Evolutionary conservation across 2,888 invertebrate species (phyloP).

Genomic region (Achlya flavicornis): DNA sequence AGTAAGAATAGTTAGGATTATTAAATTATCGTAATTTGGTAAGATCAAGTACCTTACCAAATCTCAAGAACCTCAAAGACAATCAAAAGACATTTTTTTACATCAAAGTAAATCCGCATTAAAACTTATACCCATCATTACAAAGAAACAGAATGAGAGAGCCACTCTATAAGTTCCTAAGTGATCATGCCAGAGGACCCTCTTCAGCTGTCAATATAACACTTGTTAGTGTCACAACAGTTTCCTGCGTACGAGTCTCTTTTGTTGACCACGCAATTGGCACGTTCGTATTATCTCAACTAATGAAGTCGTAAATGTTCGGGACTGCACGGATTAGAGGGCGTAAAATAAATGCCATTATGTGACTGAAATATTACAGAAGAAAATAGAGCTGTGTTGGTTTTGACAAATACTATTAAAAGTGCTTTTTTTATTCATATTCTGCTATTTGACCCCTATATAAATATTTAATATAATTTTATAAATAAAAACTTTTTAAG

Average conservation of each 20-base stretch:
- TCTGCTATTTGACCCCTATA: too few species aligned
- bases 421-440: too few species aligned
- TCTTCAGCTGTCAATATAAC: constrained; percentile 64
- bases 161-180: constrained; percentile 5
- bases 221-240: constrained; percentile 69
- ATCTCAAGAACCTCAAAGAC: not conserved
- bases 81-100: not conserved
- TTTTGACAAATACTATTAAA: not conserved
- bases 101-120: not conserved
- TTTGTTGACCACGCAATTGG: constrained; percentile 51
- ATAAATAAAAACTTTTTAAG: too few species aligned
- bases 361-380: not conserved
- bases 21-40: too few species aligned
- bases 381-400: not conserved
- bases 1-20: too few species aligned
- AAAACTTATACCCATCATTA: not conserved
- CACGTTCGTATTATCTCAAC: constrained; percentile 11
- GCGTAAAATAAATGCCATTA: not conserved
- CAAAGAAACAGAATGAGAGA: not conserved
- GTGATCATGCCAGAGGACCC: constrained; percentile 40
- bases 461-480: too few species aligned
- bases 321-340: not conserved
- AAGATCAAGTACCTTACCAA: not conserved
- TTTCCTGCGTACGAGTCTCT: constrained; percentile 60
- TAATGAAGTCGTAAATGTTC: constrained; percentile 8